Evolutionary conservation across 2,113 vertebrate species (phyloP).

Genomic region (Patagioenas fasciata): DNA sequence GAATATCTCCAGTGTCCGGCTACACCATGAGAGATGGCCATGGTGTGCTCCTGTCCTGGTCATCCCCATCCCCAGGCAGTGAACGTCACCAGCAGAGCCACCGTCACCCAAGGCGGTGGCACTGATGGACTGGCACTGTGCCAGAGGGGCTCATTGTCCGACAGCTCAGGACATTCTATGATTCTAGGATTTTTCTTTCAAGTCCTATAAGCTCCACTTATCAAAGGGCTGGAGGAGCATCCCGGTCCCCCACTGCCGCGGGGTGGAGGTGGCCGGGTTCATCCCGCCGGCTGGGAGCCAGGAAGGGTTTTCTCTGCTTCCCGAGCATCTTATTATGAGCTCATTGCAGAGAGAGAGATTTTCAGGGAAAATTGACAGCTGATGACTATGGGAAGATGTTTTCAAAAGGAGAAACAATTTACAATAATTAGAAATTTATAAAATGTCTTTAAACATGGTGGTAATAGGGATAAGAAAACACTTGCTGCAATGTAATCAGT

Average conservation of each 20-base stretch:
- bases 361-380: constrained; percentile 36
- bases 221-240: not conserved
- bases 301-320: not conserved
- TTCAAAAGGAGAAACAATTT: constrained; percentile 75
- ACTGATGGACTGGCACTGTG: not conserved
- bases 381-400: constrained; percentile 68
- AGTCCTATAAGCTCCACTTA: not conserved
- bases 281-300: not conserved
- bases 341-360: constrained; percentile 13
- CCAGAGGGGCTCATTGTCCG: not conserved
- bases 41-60: not conserved
- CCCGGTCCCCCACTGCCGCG: accelerated
- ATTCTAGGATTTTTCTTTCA: not conserved
- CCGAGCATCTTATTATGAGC: not conserved
- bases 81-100: not conserved
- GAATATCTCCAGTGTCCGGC: not conserved
- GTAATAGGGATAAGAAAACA: constrained; percentile 75
- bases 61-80: too few species aligned
- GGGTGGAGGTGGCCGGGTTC: not conserved
- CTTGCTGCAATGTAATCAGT: constrained; percentile 76
- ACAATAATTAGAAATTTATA: constrained; percentile 80
- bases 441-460: constrained; percentile 78
- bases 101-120: not conserved
- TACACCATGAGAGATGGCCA: accelerated
- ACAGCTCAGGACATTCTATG: too few species aligned